These are phyloP conservation scores for Cheiracanthium punctorium DNA, from an alignment of 2,888 invertebrate species.

Conservation along the genomic window DNA sequence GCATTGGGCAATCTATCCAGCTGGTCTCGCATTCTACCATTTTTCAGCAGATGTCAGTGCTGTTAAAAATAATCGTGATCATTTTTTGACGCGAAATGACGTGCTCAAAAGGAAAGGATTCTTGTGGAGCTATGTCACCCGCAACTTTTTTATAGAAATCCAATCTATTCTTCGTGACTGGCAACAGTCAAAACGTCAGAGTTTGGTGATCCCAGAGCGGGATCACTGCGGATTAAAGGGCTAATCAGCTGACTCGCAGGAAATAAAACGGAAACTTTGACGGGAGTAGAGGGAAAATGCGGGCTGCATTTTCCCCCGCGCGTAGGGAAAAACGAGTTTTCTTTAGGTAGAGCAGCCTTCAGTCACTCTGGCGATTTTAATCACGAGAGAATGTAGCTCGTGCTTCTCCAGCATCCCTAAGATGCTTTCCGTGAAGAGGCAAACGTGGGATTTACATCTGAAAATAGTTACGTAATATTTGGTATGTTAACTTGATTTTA, in stretches of 20 bases:
- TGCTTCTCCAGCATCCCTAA: neutral
- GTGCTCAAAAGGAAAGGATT: too few species aligned
- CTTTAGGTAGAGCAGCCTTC: neutral
- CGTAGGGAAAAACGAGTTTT: neutral
- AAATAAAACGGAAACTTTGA: neutral
- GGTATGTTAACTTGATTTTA: neutral
- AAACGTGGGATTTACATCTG: neutral
- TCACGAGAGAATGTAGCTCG: neutral
- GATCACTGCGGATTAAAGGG: too few species aligned
- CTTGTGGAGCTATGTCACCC: too few species aligned
- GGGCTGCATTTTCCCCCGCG: neutral
- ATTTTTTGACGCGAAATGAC: too few species aligned
- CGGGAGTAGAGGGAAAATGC: neutral
- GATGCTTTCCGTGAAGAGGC: neutral
- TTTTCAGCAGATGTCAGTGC: too few species aligned
- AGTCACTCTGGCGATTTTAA: neutral
- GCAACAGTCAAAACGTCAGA: too few species aligned
- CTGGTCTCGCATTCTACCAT: too few species aligned
- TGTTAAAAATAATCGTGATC: too few species aligned
- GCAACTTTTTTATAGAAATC: too few species aligned
- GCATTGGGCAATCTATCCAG: too few species aligned
- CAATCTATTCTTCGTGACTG: too few species aligned
- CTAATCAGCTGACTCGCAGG: neutral
- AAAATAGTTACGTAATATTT: neutral
- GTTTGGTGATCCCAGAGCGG: too few species aligned